Conservation (phyloP, 1,140 invertebrate species). For the Caenorhabditis remanei region DNA sequence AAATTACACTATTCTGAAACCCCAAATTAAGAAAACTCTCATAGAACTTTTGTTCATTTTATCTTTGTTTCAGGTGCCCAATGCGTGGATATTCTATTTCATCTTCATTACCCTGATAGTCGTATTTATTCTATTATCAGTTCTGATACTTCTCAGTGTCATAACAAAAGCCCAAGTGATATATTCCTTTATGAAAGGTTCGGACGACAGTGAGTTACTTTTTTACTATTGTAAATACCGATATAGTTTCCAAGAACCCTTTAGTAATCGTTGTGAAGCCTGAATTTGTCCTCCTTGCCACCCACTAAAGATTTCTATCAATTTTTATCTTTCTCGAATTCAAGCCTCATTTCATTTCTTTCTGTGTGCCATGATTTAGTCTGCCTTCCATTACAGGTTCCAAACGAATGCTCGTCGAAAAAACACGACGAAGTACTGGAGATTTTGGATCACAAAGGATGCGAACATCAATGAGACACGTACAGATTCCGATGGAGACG, state of each 20-base stretch:
- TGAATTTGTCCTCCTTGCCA: conserved; percentile 39
- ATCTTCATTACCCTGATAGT: conserved; percentile 75
- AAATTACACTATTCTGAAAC: no score
- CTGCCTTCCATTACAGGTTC: conserved; percentile 44
- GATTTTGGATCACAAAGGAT: conserved; percentile 24
- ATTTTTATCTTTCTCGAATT: neutral
- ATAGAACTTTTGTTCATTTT: no score
- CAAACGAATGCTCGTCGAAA: conserved; percentile 44
- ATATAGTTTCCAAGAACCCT: neutral
- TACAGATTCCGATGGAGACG: conserved; percentile 63
- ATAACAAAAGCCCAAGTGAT: conserved; percentile 73
- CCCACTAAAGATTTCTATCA: conserved; percentile 11
- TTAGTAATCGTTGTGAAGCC: conserved; percentile 25
- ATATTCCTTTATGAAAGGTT: conserved; percentile 65
- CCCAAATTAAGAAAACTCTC: no score
- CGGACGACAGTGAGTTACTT: conserved; percentile 51
- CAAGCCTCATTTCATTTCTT: neutral
- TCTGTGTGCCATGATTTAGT: conserved; percentile 40
- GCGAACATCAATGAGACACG: conserved; percentile 50
- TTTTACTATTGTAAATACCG: neutral
- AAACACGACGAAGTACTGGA: neutral
- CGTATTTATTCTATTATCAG: conserved; percentile 73
- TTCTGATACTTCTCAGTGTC: conserved; percentile 73
- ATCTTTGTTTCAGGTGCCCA: conserved; percentile 69
- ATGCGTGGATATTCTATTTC: conserved; percentile 75